Conservation (phyloP, 2,888 invertebrate genomes). For the Chrysina gloriosa region DNA sequence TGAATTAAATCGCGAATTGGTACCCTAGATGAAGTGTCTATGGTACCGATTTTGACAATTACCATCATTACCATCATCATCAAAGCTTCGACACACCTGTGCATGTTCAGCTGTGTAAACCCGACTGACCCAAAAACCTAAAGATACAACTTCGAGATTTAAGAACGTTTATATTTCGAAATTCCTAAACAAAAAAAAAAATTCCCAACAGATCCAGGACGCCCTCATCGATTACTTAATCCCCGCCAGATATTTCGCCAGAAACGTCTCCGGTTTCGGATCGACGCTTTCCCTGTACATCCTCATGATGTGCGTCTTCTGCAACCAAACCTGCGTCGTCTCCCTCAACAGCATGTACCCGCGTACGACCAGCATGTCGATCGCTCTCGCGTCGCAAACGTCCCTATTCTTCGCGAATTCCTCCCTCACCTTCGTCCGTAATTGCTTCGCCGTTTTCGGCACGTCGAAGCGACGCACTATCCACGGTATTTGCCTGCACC, state of each 20-base stretch:
- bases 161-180: neutral
- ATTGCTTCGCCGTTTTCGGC: conserved; percentile 77
- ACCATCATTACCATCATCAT: too few species aligned
- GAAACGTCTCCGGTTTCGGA: conserved; percentile 19
- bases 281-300: conserved; percentile 24
- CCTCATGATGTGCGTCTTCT: conserved; percentile 35
- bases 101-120: too few species aligned
- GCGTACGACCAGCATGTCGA: conserved; percentile 88
- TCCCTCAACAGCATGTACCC: conserved; percentile 20
- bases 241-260: conserved; percentile 6
- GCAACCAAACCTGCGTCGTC: conserved; percentile 27
- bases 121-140: too few species aligned
- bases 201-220: too few species aligned
- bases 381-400: conserved; percentile 86
- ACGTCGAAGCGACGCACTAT: conserved; percentile 85
- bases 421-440: conserved; percentile 79
- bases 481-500: conserved; percentile 92
- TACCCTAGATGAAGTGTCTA: too few species aligned
- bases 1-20: too few species aligned
- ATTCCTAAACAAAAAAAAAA: neutral
- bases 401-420: conserved; percentile 80
- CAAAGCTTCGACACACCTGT: too few species aligned
- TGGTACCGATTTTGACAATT: too few species aligned
- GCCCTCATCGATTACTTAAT: neutral
- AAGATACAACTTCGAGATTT: too few species aligned